Percentiles rank a stretch among this genome's conserved stretches.
Evolutionary conservation across 2,888 invertebrate species (phyloP).

Genomic region (Lepetodrilus schrolli): DNA sequence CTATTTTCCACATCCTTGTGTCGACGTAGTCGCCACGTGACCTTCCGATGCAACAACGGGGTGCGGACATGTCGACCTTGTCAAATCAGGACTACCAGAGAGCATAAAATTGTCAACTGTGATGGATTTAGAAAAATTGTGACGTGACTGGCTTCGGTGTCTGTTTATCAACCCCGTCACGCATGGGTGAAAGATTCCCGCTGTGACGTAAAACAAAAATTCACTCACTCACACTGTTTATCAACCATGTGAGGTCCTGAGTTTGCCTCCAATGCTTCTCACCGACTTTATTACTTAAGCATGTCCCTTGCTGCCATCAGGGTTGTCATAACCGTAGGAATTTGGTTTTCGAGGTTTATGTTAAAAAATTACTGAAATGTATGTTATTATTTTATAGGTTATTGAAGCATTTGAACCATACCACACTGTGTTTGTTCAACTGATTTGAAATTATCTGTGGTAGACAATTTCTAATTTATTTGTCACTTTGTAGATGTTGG

Average conservation of each 20-base stretch:
- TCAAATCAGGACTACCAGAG: background rate
- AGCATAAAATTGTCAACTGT: conserved; percentile 19
- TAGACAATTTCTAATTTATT: no score
- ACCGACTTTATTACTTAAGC: background rate
- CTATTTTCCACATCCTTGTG: background rate
- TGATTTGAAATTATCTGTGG: no score
- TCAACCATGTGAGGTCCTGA: conserved; percentile 7
- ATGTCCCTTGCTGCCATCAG: background rate
- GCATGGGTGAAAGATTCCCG: no score
- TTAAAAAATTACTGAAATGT: background rate
- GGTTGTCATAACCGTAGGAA: background rate
- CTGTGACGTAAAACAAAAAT: no score
- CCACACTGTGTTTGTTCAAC: no score
- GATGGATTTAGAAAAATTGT: conserved; percentile 9
- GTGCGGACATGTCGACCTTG: background rate
- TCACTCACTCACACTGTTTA: no score
- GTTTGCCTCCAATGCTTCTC: background rate
- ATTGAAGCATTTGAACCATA: no score
- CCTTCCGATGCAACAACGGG: background rate
- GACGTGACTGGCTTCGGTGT: background rate
- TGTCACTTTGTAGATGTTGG: no score
- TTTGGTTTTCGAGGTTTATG: background rate
- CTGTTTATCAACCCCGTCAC: no score
- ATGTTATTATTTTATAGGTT: no score
- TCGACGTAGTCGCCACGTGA: background rate